Evolutionary conservation across 2,888 invertebrate species (phyloP).

Genomic region (Himalopsyche japonica): DNA sequence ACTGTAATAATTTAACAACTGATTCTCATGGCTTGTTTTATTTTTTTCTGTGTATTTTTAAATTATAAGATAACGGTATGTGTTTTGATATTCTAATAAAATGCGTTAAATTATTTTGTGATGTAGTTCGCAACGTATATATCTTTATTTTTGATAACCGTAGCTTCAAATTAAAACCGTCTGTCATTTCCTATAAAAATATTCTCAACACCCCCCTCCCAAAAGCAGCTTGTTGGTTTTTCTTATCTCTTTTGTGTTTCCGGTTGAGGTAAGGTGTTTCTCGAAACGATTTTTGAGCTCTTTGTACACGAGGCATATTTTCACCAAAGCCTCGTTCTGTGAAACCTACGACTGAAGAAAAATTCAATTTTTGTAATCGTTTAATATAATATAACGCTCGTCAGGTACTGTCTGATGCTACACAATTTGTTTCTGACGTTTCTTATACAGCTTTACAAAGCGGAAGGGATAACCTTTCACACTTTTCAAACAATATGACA

Average conservation of each 20-base stretch:
- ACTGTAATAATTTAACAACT: no score
- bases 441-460: neutral
- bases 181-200: conserved; percentile 31
- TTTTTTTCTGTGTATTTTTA: no score
- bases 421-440: neutral
- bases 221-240: neutral
- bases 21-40: no score
- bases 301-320: neutral
- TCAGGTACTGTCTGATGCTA: neutral
- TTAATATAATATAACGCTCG: neutral
- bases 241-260: conserved; percentile 20
- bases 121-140: neutral
- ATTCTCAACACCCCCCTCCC: neutral
- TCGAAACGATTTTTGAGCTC: neutral
- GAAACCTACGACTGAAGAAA: neutral
- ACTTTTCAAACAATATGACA: neutral
- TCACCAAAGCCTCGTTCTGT: neutral
- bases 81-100: no score
- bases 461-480: neutral
- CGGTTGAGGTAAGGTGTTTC: conserved; percentile 5
- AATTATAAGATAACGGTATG: no score
- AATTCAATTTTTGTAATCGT: neutral
- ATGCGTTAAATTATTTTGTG: no score
- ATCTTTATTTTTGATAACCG: conserved; percentile 3
- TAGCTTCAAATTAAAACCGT: conserved; percentile 36